Base-by-base conservation (phyloP, 2,888 invertebrate genomes). In the Trypoxylon attenuatum region DNA sequence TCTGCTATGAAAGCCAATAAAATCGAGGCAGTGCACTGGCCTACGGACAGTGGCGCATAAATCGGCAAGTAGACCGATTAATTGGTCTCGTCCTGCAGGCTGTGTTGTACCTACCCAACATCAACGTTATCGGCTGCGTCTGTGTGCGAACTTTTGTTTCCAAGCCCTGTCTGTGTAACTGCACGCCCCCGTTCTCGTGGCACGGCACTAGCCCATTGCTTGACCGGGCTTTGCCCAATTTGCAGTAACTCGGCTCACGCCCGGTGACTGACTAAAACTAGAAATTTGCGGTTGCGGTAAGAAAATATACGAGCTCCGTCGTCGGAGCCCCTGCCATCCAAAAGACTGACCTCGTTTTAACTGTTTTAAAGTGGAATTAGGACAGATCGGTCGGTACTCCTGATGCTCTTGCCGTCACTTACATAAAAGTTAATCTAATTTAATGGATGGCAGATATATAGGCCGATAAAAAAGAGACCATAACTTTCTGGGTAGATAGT, bases 191-290 rank as follows among this genome's bases (percentile, higher is more conserved):
- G 41, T 45, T 10, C n/a, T 13, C n/a, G 16, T 18, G 15, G 19
- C 13, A 39, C 25, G 43, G 16, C 29, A 33, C 39, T 33, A 42
- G 16, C 47, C 19, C 41, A 23, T 33, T 33, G 61, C 65, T 56
- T 68, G 69, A 71, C 70, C 68, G 64, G 61, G 62, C 69, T 72
- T 68, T 54, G 67, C 72, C 74, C 82, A 82, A 81, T 82, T 82
- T 82, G 77, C 81, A 81, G 79, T 82, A 82, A 82, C 77, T 80
- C 71, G 73, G 66, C 73, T 68, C 54, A 64, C 65, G 65, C 60
- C 49, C 63, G 46, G 73, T 57, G 70, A 75, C 73, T 64, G 69
- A 73, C 67, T 72, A 68, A 74, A 76, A 70, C 69, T 67, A 49
- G 67, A 69, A 73, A 76, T 75, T 76, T 68, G 73, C 61, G 75